Conservation (phyloP, 2,888 invertebrate species). For the Cryptops parisi region DNA sequence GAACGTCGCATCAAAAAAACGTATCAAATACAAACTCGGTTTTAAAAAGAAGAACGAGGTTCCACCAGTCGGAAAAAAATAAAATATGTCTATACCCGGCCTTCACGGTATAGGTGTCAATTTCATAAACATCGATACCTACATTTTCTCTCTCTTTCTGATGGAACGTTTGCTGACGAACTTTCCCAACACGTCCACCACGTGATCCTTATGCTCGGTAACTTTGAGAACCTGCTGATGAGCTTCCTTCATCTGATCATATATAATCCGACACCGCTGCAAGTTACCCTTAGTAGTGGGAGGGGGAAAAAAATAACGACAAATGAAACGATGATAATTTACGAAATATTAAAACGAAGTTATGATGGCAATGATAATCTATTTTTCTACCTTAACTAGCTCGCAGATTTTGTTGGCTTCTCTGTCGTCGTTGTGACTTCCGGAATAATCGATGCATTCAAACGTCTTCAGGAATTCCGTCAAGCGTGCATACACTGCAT, state of each 20-base stretch:
- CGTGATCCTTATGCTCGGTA: slow-evolving; percentile 77
- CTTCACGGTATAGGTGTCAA: too few relatives aligned
- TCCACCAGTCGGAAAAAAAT: too few relatives aligned
- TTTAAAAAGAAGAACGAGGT: too few relatives aligned
- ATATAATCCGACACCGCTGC: slow-evolving; percentile 82
- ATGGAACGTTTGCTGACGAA: slow-evolving; percentile 84
- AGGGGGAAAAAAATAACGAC: slow-evolving; percentile 11
- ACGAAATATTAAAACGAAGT: not conserved
- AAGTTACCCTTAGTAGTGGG: slow-evolving; percentile 62
- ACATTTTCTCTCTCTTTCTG: slow-evolving; percentile 65
- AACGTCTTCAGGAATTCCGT: slow-evolving; percentile 36
- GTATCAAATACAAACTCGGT: too few relatives aligned
- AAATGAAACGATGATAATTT: not conserved
- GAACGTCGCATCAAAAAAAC: too few relatives aligned
- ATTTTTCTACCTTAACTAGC: slow-evolving; percentile 44
- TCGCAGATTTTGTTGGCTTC: slow-evolving; percentile 43
- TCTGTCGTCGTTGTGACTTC: slow-evolving; percentile 30
- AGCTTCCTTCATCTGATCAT: slow-evolving; percentile 80
- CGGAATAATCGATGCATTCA: slow-evolving; percentile 26
- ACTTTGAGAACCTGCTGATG: slow-evolving; percentile 74
- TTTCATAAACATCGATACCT: too few relatives aligned
- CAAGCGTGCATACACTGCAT: slow-evolving; percentile 39
- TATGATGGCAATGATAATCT: too few relatives aligned
- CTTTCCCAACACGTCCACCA: slow-evolving; percentile 74
- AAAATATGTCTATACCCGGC: too few relatives aligned